Percentiles rank a stretch among this genome's conserved stretches.
These are phyloP conservation scores for Scaptomyza polygonia DNA, from an alignment of 2,888 invertebrate genomes.

Conservation along the genomic window DNA sequence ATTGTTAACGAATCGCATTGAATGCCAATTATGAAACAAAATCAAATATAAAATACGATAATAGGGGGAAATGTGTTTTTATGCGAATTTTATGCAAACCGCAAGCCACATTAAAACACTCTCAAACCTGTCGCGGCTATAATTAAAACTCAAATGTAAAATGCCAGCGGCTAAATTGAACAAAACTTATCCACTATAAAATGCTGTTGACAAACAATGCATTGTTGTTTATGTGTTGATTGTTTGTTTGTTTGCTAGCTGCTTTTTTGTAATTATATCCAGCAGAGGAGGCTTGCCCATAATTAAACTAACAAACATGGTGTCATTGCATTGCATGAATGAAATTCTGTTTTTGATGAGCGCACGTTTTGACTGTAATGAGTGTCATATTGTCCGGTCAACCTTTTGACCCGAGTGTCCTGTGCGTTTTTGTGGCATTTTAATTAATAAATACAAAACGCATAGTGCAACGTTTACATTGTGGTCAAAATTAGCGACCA, in stretches of 20 bases:
- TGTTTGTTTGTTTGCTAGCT: constrained; percentile 31
- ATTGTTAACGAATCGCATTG: constrained; percentile 18
- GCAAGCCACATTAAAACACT: constrained; percentile 32
- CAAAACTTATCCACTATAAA: constrained; percentile 42
- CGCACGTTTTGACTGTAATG: constrained; percentile 38
- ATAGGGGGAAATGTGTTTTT: background rate
- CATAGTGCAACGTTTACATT: constrained; percentile 22
- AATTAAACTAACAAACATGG: constrained; percentile 70
- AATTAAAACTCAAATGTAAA: constrained; percentile 56
- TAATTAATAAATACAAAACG: constrained; percentile 66
- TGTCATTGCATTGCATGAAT: constrained; percentile 48
- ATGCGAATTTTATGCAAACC: constrained; percentile 6
- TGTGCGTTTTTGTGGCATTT: constrained; percentile 68
- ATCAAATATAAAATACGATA: background rate
- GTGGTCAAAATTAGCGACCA: constrained; percentile 36
- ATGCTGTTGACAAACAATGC: constrained; percentile 23
- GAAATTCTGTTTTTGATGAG: constrained; percentile 43
- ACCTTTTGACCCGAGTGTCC: constrained; percentile 1
- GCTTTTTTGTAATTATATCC: constrained; percentile 52
- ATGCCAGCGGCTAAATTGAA: constrained; percentile 38
- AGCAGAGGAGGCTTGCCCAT: constrained; percentile 30
- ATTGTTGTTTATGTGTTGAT: constrained; percentile 17
- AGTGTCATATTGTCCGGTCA: constrained; percentile 25
- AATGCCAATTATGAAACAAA: constrained; percentile 28
- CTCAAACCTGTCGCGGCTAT: constrained; percentile 28